Percentiles rank a stretch among this genome's conserved stretches.
phyloP scores from a whole-genome alignment of 1,140 invertebrate species.

The Panulirus ornatus region DNA sequence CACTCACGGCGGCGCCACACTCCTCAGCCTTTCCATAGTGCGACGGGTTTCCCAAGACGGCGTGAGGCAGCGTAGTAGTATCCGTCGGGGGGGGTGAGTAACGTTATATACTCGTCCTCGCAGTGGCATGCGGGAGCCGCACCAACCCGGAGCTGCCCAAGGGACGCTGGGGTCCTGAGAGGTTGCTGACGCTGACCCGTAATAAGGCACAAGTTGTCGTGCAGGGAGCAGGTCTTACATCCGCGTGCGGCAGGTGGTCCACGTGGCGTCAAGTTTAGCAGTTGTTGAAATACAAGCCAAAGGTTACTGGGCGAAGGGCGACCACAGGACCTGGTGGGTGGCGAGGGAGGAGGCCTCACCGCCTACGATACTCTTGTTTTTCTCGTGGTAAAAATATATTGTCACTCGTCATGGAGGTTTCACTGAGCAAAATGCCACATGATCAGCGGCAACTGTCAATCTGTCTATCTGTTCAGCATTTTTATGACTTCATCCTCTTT shows the following conservation, averaged over 20 bases:
- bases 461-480: too few relatives aligned
- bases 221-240: neutral
- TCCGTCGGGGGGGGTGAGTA: neutral
- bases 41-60: neutral
- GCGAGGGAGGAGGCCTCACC: too few relatives aligned
- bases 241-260: neutral
- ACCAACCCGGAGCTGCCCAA: neutral
- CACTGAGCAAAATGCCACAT: too few relatives aligned
- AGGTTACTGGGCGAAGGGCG: slow-evolving; percentile 15
- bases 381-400: too few relatives aligned
- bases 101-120: neutral
- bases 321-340: neutral
- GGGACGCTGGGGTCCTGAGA: neutral
- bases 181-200: neutral
- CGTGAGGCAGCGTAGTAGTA: neutral
- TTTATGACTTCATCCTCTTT: too few relatives aligned
- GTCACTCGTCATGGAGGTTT: too few relatives aligned
- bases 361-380: too few relatives aligned
- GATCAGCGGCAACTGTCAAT: too few relatives aligned
- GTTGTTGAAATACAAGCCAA: slow-evolving; percentile 10
- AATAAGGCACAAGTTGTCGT: neutral
- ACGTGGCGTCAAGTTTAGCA: neutral
- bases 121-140: neutral
- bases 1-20: neutral
- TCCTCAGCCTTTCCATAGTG: neutral